Base-by-base conservation (phyloP, 2,888 invertebrate species). In the Andrena haemorrhoa region DNA sequence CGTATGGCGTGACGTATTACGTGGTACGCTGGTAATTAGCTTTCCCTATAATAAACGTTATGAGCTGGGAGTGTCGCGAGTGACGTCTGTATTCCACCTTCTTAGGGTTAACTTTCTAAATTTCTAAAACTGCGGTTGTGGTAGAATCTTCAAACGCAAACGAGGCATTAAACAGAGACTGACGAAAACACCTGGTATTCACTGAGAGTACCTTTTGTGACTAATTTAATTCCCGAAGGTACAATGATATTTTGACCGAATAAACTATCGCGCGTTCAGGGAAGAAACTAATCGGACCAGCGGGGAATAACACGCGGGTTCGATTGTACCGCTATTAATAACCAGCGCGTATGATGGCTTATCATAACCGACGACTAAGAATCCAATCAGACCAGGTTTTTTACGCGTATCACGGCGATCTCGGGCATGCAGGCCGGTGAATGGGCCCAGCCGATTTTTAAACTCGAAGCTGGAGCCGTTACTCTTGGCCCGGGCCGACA, bases 401-500 rank as follows among this genome's bases (percentile, higher is more conserved):
- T 60, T 47, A 26, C 49, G 65, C 74, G 7, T 58, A 31, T 58
- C 47, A 35, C 49, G 51, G 35, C 49, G 68, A 71, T 64, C 63
- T 64, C 31, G 31, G 51, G 2, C n/a, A 49, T 12, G 56, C 65
- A 73, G 74, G 79, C 56, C 74, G 76, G 56, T 53, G 56, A 72
- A 80, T 80, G 79, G 49, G 31, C 63, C 47, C 58, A 68, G 74
- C 6, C 75, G 88, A 88, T 88, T 84, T 41, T 87, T 77, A 86
- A 86, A 87, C 83, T 79, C 80, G 86, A 83, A 66, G 49, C 77
- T 61, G 75, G 71, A 75, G 78, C 75, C 65, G 70, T 74, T 83
- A 35, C 70, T 58, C 65, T 60, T 65, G 66, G 76, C 20, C 79
- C 77, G 65, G 74, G 61, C 85, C 88, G 89, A 91, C 88, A 92